These are phyloP conservation scores for Pyrochroa serraticornis DNA, from an alignment of 2,888 invertebrate species.

Conservation along the genomic window DNA sequence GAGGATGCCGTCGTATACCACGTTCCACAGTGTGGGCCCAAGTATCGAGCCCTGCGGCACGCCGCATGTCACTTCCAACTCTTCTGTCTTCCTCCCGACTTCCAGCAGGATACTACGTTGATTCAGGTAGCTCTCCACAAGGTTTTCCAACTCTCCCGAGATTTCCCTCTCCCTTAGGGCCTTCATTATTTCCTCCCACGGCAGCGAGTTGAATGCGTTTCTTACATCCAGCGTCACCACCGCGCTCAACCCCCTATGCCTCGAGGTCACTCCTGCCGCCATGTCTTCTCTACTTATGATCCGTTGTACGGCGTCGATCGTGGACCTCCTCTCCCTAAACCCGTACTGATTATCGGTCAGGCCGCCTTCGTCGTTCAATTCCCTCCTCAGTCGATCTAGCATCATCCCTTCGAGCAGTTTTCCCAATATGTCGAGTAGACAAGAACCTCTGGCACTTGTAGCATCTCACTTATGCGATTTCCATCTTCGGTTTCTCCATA, in stretches of 20 bases:
- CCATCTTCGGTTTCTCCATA: no score
- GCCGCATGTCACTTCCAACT: slow-evolving; percentile 2
- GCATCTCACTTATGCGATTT: no score
- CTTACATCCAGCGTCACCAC: slow-evolving; percentile 24
- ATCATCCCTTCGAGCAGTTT: slow-evolving; percentile 3
- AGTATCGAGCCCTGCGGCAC: slow-evolving; percentile 23
- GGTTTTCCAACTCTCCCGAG: no score
- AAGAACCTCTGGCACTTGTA: no score
- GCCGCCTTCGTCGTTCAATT: neutral
- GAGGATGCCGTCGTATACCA: slow-evolving; percentile 14
- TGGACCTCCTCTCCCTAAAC: neutral
- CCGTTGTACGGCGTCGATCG: slow-evolving; percentile 16
- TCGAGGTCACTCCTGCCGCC: slow-evolving; percentile 2
- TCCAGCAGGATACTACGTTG: no score
- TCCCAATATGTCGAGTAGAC: neutral
- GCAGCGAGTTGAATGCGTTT: slow-evolving; percentile 30
- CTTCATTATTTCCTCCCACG: no score
- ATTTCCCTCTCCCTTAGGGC: no score
- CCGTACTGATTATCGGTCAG: neutral
- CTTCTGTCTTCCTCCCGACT: slow-evolving; percentile 12
- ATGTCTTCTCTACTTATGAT: slow-evolving; percentile 4
- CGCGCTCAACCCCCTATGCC: slow-evolving; percentile 9
- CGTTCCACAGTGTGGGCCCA: slow-evolving; percentile 16
- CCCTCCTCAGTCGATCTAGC: neutral
- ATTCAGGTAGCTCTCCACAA: slow-evolving; percentile 20